Conservation (phyloP, 2,888 invertebrate genomes). For the Pocota personata region DNA sequence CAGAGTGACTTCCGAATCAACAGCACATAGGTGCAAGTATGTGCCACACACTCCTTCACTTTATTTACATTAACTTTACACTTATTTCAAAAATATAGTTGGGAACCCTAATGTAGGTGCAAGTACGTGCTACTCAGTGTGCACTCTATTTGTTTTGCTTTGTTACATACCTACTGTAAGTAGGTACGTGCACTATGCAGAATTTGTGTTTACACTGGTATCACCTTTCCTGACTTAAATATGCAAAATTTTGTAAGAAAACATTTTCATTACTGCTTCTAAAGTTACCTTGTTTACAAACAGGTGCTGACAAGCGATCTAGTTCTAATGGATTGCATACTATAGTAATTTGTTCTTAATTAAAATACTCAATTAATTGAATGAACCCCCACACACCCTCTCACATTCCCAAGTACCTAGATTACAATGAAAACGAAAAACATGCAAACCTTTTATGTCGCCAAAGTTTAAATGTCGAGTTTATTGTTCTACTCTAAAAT, state of each 20-base stretch:
- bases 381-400: background rate
- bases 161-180: too few species aligned
- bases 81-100: too few species aligned
- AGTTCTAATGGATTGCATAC: background rate
- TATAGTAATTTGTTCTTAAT: background rate
- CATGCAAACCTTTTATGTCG: background rate
- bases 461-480: constrained; percentile 4
- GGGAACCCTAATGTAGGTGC: too few species aligned
- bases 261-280: background rate
- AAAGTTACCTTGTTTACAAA: background rate
- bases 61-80: too few species aligned
- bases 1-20: too few species aligned
- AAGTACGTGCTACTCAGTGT: too few species aligned
- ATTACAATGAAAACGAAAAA: background rate
- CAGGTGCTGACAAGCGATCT: background rate
- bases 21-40: too few species aligned
- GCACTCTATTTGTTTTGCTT: too few species aligned
- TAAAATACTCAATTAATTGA: background rate
- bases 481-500: constrained; percentile 4
- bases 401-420: background rate
- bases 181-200: too few species aligned
- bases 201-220: background rate
- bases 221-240: background rate
- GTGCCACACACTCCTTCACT: too few species aligned
- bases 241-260: background rate